phyloP scores from a whole-genome alignment of 2,113 vertebrate species.

The Psettodes erumei region DNA sequence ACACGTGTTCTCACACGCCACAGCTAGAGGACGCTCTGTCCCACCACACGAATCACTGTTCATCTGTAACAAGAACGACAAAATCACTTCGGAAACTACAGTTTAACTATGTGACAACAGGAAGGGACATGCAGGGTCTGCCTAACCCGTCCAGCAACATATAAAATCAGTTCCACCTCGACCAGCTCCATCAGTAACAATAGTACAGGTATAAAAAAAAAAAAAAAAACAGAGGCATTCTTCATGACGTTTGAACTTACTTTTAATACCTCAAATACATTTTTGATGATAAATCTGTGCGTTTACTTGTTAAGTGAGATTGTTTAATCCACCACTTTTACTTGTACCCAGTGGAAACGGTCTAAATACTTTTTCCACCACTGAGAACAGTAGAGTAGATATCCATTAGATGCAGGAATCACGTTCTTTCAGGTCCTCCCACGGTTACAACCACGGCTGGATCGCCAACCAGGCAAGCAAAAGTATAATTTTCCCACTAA shows the following conservation, averaged over 20 bases:
- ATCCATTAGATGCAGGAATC: neutral
- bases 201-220: too few relatives aligned
- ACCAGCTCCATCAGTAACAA: too few relatives aligned
- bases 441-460: neutral
- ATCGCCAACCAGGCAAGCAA: neutral
- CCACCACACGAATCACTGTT: conserved; percentile 1
- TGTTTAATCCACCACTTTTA: too few relatives aligned
- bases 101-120: neutral
- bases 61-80: neutral
- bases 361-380: too few relatives aligned
- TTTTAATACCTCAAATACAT: too few relatives aligned
- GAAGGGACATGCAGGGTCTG: neutral
- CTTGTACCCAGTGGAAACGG: too few relatives aligned
- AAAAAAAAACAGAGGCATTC: too few relatives aligned
- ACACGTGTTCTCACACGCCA: neutral
- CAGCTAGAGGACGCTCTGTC: conserved; percentile 55
- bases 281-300: neutral
- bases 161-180: too few relatives aligned
- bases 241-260: neutral
- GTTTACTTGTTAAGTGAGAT: too few relatives aligned
- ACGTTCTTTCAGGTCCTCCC: neutral
- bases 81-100: neutral
- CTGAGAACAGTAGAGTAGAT: too few relatives aligned
- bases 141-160: too few relatives aligned
- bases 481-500: neutral